These are phyloP conservation scores for Dolichallabes microphthalmus DNA, from an alignment of 2,113 vertebrate genomes.

Conservation along the genomic window DNA sequence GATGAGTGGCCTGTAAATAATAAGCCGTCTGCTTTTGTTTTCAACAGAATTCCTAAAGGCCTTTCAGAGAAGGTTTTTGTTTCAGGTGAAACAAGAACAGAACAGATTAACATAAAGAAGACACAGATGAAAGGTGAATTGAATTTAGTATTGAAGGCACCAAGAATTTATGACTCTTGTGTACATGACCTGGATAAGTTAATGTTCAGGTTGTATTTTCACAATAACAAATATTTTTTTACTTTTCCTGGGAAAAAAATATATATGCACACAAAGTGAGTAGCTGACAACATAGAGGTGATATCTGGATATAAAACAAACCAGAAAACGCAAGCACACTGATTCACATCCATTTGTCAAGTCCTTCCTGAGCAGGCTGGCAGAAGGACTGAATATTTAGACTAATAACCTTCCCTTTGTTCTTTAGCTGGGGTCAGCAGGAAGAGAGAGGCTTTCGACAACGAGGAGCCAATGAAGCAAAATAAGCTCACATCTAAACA, in stretches of 20 bases:
- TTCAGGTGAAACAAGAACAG: constrained; percentile 65
- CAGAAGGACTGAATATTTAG: neutral
- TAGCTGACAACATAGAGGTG: neutral
- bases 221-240: neutral
- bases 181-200: neutral
- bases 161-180: neutral
- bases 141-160: neutral
- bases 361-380: neutral
- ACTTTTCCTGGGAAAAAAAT: neutral
- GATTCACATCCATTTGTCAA: neutral
- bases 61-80: constrained; percentile 79
- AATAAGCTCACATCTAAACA: constrained; percentile 85
- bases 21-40: constrained; percentile 45
- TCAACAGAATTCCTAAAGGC: constrained; percentile 84
- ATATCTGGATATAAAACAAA: neutral
- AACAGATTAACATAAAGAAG: constrained; percentile 62
- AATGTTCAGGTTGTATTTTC: neutral
- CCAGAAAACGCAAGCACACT: neutral
- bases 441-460: constrained; percentile 79
- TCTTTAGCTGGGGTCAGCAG: constrained; percentile 63
- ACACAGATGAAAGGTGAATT: constrained; percentile 72
- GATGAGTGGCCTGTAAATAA: constrained; percentile 42
- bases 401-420: constrained; percentile 18
- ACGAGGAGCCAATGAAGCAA: constrained; percentile 55
- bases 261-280: neutral